Base-by-base conservation (phyloP, 2,797 vertebrate species). In the Petrocephalus schoutedeni region DNA sequence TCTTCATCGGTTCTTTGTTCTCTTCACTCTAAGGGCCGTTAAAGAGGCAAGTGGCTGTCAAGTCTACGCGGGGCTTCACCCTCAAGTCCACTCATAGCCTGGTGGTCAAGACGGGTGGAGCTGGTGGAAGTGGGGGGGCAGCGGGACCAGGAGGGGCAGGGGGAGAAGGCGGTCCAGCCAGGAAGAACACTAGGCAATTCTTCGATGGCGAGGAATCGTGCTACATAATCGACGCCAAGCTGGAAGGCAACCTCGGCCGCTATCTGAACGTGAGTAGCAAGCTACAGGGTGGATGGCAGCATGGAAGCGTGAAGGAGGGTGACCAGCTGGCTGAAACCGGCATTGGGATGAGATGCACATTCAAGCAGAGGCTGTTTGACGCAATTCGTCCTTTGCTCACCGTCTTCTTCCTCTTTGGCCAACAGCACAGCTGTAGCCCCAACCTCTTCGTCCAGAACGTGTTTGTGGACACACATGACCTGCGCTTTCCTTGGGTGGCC, bases 391-490 rank as follows among this genome's bases (percentile, higher is more conserved):
- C n/a, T 53, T 45, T 53, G 8, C 49, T 51, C 80, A 53, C 9
- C 53, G 87, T 83, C 71, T 9, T 56, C 32, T 92, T 91, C 32
- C 2, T 87, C 1, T 74, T 41, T 59, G 84, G 80, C 77, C 83
- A 89, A 92, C 96, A 99, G 98, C 98, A 99, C 89, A 99, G 98
- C 95, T 99, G 98, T 93, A 98, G 97, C 91, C 98, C 98, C 0
- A 99, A 99, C 94, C 96, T 99, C 82, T 99, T 99, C 2, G 98
- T 99, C 91, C 98, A 99, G 95, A 99, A 99, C 0, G 98, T 99
- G 74, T 99, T 99, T 1, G 98, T 99, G 93, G 98, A 99, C 91
- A 99, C 98, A 0, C 98, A 99, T 0, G 98, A 99, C 90, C 95
- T 99, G 86, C 96, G 98, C 71, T 99, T 99, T 92, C 98, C 98